These are phyloP conservation scores for Silurus asotus DNA, from an alignment of 2,113 vertebrate genomes.

Conservation along the genomic window DNA sequence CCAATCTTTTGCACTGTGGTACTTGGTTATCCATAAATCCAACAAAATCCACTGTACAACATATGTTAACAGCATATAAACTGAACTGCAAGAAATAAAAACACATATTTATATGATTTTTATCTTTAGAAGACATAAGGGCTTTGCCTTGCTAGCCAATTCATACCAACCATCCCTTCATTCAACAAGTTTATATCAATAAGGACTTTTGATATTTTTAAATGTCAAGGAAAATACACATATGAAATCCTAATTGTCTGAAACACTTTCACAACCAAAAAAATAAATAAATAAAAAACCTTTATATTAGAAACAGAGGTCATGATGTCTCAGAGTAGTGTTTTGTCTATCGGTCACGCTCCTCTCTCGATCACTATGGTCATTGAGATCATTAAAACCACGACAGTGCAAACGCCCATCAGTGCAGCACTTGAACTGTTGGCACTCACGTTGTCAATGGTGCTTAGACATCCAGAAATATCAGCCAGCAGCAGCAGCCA, in stretches of 20 bases:
- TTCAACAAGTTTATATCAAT: slow-evolving; percentile 18
- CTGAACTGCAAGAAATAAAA: not conserved
- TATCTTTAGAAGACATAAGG: not conserved
- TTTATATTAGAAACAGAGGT: not conserved
- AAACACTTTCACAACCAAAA: not conserved
- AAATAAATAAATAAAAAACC: not conserved
- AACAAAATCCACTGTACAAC: not conserved
- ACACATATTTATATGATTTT: not conserved
- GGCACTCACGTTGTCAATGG: slow-evolving; percentile 26
- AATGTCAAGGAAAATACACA: not conserved
- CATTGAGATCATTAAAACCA: slow-evolving; percentile 32
- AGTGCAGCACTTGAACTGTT: slow-evolving; percentile 40
- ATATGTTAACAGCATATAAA: not conserved
- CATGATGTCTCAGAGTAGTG: not conserved
- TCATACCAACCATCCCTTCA: not conserved
- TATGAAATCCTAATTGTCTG: not conserved
- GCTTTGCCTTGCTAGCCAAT: not conserved
- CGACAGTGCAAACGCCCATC: slow-evolving; percentile 24
- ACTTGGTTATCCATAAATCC: not conserved
- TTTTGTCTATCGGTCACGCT: slow-evolving; percentile 15
- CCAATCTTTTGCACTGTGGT: not conserved
- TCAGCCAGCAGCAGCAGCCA: slow-evolving; percentile 38
- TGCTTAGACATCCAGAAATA: slow-evolving; percentile 54
- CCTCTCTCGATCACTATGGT: slow-evolving; percentile 5
- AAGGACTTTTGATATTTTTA: slow-evolving; percentile 29